Evolutionary conservation across 2,797 vertebrate species (phyloP).

Genomic region (Poeciliopsis paucimaculata): DNA sequence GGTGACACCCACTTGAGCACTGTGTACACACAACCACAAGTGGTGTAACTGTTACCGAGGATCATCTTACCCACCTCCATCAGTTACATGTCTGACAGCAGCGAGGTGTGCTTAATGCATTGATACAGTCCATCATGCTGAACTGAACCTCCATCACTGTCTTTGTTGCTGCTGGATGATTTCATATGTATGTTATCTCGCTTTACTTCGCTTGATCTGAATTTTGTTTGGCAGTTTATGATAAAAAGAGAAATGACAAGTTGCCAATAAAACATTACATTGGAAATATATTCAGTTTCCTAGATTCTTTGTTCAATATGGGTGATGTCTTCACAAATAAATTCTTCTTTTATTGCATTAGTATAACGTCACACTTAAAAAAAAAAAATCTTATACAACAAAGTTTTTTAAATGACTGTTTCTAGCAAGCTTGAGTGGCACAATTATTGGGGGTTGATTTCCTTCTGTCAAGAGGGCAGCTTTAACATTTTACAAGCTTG

Average conservation of each 20-base stretch:
- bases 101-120: slow-evolving; percentile 27
- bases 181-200: neutral
- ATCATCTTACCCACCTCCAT: slow-evolving; percentile 68
- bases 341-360: neutral
- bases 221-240: neutral
- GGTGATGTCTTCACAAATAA: neutral
- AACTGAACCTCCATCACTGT: slow-evolving; percentile 12
- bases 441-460: no score
- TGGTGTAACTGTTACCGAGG: slow-evolving; percentile 72
- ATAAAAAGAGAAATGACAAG: neutral
- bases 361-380: neutral
- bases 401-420: neutral
- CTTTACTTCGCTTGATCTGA: neutral
- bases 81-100: slow-evolving; percentile 62
- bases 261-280: neutral
- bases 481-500: no score
- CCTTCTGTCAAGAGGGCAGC: no score
- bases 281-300: neutral
- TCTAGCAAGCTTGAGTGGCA: no score
- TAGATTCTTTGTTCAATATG: neutral
- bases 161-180: neutral
- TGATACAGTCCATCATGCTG: neutral
- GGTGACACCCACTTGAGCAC: slow-evolving; percentile 73
- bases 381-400: neutral
- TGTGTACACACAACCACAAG: slow-evolving; percentile 73